Evolutionary conservation across 1,140 invertebrate genomes (phyloP), one percentile per base, ranked within the genome.

Genomic region (Diuraphis noxia): DNA sequence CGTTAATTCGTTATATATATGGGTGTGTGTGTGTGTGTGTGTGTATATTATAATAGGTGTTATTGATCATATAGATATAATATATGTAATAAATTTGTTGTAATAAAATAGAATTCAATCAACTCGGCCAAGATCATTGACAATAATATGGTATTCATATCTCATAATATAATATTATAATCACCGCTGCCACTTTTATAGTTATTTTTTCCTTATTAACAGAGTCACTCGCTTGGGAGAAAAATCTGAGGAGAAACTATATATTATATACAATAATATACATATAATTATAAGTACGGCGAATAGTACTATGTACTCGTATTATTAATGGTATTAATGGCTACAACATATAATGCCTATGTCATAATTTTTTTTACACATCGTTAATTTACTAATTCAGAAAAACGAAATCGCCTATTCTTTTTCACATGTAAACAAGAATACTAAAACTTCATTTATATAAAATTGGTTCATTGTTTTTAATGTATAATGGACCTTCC

Each of bases 51-150:
- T n/a, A n/a, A n/a, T n/a, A n/a, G n/a, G n/a, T n/a, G n/a, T n/a
- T n/a, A n/a, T n/a, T n/a, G n/a, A n/a, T n/a, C n/a, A n/a, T n/a
- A n/a, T n/a, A n/a, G n/a, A n/a, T n/a, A n/a, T n/a, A n/a, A n/a
- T n/a, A n/a, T n/a, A n/a, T n/a, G n/a, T n/a, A n/a, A n/a, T n/a
- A n/a, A n/a, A n/a, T n/a, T n/a, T n/a, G n/a, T n/a, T n/a, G n/a
- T n/a, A n/a, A n/a, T n/a, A n/a, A n/a, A n/a, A n/a, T 72, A 52
- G 34, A 86, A 52, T 86, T 52, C 40, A 41, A 46, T 34, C 41
- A 52, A 86, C n/a, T 86, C 85, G 46, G 85, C 85, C 46, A 86
- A 86, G 85, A 86, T 38, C 46, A 13, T 86, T 46, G 85, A 86
- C 85, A 52, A 38, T 34, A 72, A 72, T 72, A 72, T 19, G 17